A percentile compares a stretch with the other conserved stretches of the same genome.
Conservation (phyloP, 2,797 vertebrate species). For the Pampus argenteus region DNA sequence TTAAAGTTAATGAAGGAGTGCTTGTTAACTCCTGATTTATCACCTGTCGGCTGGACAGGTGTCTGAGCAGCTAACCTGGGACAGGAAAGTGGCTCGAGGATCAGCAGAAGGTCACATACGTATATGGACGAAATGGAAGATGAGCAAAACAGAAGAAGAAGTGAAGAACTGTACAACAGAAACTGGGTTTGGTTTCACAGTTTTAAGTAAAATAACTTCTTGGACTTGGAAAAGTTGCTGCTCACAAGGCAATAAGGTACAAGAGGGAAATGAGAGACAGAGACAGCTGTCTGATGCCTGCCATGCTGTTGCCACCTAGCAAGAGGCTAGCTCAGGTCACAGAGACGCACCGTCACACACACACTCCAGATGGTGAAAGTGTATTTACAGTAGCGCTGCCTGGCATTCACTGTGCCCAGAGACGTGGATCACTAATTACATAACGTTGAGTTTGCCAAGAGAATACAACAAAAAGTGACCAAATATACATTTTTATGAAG, state of each 20-base stretch:
- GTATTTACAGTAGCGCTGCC: conserved; percentile 49
- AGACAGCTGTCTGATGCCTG: conserved; percentile 50
- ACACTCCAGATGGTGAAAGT: conserved; percentile 54
- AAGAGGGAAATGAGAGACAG: conserved; percentile 37
- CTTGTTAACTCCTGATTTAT: conserved; percentile 61
- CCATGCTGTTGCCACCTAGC: conserved; percentile 47
- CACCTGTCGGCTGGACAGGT: conserved; percentile 39
- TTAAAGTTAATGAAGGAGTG: conserved; percentile 35
- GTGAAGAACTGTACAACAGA: neutral
- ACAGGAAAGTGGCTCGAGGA: conserved; percentile 54
- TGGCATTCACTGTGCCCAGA: conserved; percentile 3
- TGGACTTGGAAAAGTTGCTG: conserved; percentile 16
- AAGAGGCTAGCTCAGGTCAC: conserved; percentile 53
- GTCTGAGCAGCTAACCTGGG: conserved; percentile 53
- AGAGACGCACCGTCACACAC: conserved; percentile 12
- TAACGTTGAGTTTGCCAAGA: conserved; percentile 43
- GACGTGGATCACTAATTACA: conserved; percentile 35
- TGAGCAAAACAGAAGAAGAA: no score
- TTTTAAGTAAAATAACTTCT: conserved; percentile 13
- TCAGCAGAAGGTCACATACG: conserved; percentile 54
- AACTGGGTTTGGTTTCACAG: neutral
- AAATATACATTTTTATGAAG: conserved; percentile 39
- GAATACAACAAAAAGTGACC: conserved; percentile 10
- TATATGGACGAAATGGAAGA: no score
- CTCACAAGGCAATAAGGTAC: neutral